phyloP scores from a whole-genome alignment of 2,888 invertebrate species.

The Willowsia nigromaculata region DNA sequence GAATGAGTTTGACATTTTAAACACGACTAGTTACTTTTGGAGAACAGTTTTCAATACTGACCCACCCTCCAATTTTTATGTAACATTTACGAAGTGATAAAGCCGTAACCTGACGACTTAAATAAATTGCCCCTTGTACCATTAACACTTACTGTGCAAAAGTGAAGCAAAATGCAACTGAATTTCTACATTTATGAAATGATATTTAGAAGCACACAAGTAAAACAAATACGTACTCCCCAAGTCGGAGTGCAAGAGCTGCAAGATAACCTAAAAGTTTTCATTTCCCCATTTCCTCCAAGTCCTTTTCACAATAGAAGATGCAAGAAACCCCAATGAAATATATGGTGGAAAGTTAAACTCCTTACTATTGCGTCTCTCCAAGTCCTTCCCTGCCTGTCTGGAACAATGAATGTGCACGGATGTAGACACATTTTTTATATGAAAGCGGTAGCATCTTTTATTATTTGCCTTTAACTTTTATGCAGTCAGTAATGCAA shows the following conservation, averaged over 20 bases:
- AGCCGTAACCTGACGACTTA: not conserved
- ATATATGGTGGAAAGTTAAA: not conserved
- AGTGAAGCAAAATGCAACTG: no score
- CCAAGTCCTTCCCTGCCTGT: not conserved
- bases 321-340: not conserved
- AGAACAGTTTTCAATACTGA: no score
- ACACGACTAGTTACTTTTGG: no score
- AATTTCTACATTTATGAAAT: no score
- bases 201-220: no score
- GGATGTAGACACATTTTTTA: not conserved
- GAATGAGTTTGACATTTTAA: no score
- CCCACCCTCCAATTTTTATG: no score
- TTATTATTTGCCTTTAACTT: not conserved
- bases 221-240: not conserved
- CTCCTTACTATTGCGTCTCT: not conserved
- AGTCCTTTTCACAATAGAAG: not conserved
- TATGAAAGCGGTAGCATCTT: not conserved
- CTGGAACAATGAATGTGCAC: not conserved
- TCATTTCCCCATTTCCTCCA: not conserved
- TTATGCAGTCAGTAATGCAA: not conserved
- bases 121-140: not conserved
- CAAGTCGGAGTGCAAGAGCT: not conserved
- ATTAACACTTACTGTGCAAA: not conserved
- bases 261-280: not conserved
- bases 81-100: not conserved